Evolutionary conservation across 2,888 invertebrate genomes (phyloP).

Genomic region (Drosophila buzzatii): DNA sequence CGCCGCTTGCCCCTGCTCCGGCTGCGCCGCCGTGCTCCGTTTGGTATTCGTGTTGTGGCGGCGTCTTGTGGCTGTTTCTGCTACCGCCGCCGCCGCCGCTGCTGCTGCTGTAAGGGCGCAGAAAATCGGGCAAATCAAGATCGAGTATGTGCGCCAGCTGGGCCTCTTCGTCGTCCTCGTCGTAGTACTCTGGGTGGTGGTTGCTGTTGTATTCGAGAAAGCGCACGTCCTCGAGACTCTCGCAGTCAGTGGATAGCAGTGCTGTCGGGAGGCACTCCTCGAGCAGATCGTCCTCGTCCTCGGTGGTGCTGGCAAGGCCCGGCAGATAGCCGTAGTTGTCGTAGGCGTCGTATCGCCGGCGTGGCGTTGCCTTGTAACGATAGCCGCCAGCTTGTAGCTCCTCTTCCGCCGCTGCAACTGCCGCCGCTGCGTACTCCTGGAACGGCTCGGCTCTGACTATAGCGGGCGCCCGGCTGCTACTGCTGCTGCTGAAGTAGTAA

Average conservation of each 20-base stretch:
- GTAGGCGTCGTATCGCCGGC: conserved; percentile 73
- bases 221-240: conserved; percentile 71
- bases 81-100: conserved; percentile 66
- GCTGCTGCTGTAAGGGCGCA: conserved; percentile 75
- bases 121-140: conserved; percentile 70
- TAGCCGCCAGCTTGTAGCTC: conserved; percentile 75
- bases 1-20: conserved; percentile 52
- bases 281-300: conserved; percentile 67
- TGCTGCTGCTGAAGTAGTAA: conserved; percentile 64
- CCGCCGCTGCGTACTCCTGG: conserved; percentile 43
- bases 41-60: conserved; percentile 74
- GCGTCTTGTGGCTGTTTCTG: conserved; percentile 78
- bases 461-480: conserved; percentile 39
- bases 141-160: conserved; percentile 74
- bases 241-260: conserved; percentile 69
- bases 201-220: conserved; percentile 64
- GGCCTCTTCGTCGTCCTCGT: conserved; percentile 72
- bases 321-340: conserved; percentile 76
- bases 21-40: conserved; percentile 75
- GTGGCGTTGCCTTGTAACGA: conserved; percentile 71
- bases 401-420: conserved; percentile 63
- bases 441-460: conserved; percentile 33
- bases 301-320: conserved; percentile 71
- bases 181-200: conserved; percentile 55
- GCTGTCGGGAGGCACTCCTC: conserved; percentile 71